These are phyloP conservation scores for Alauda arvensis DNA, from an alignment of 2,797 vertebrate species.

Conservation along the genomic window DNA sequence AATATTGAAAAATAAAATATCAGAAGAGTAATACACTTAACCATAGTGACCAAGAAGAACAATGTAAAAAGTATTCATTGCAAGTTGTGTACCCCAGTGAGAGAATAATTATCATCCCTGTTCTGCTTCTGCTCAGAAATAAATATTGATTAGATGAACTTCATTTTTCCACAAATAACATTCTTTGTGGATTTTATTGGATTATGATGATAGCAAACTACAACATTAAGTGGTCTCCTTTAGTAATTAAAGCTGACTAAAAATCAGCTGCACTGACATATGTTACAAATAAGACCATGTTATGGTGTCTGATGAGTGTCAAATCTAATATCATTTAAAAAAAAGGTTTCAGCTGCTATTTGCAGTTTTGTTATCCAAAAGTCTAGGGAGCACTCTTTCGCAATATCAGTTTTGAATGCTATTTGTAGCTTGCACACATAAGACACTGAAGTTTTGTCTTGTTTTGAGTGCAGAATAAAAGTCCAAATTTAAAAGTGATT, in stretches of 20 bases:
- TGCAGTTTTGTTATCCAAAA: background rate
- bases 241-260: background rate
- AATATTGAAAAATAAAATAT: background rate
- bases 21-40: background rate
- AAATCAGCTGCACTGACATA: background rate
- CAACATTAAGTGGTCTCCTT: background rate
- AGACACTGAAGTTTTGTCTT: background rate
- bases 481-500: background rate
- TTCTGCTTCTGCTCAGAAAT: background rate
- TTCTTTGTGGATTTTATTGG: background rate
- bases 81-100: background rate
- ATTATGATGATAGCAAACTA: background rate
- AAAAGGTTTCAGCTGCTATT: background rate
- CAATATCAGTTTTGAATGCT: background rate
- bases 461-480: background rate
- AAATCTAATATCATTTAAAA: background rate
- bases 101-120: background rate
- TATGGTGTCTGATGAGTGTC: background rate
- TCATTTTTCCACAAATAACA: background rate
- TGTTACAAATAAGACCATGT: background rate
- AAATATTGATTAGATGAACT: background rate
- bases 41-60: rapidly evolving
- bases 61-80: background rate
- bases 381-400: background rate
- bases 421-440: background rate